phyloP scores from a whole-genome alignment of 2,888 invertebrate species.

The Alcis repandata region DNA sequence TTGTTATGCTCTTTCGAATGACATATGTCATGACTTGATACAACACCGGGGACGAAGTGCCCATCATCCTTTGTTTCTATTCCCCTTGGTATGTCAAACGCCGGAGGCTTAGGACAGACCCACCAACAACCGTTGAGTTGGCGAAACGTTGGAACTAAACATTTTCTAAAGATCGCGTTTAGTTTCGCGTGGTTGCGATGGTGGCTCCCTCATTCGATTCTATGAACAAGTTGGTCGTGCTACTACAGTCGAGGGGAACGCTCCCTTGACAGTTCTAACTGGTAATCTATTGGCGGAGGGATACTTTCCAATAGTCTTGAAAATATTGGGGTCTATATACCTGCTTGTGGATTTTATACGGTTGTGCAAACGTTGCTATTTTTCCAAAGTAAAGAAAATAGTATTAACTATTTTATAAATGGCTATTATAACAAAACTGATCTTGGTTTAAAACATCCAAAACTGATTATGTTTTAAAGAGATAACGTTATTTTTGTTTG shows the following conservation, averaged over 20 bases:
- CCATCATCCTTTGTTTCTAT: constrained; percentile 71
- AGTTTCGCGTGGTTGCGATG: not conserved
- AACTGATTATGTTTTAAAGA: too few species aligned
- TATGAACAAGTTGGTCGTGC: not conserved
- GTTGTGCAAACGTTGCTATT: not conserved
- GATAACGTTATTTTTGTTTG: too few species aligned
- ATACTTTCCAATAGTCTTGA: constrained; percentile 56
- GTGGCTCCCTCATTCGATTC: not conserved
- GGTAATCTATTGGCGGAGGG: constrained; percentile 79
- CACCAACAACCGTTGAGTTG: not conserved
- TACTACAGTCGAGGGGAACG: constrained; percentile 39
- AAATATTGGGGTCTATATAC: constrained; percentile 1
- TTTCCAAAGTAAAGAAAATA: not conserved
- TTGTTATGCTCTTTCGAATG: too few species aligned
- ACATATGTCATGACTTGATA: too few species aligned
- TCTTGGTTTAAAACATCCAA: too few species aligned
- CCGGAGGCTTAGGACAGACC: constrained; percentile 10
- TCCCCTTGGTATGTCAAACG: constrained; percentile 70
- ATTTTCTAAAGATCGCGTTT: not conserved
- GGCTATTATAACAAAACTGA: too few species aligned
- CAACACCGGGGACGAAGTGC: too few species aligned
- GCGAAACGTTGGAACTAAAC: not conserved
- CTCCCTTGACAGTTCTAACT: constrained; percentile 75
- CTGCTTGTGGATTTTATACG: not conserved
- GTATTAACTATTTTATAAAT: too few species aligned